Percentiles rank a stretch among this genome's conserved stretches.
phyloP scores from a whole-genome alignment of 2,797 vertebrate species.

The Cheirogaleus major region DNA sequence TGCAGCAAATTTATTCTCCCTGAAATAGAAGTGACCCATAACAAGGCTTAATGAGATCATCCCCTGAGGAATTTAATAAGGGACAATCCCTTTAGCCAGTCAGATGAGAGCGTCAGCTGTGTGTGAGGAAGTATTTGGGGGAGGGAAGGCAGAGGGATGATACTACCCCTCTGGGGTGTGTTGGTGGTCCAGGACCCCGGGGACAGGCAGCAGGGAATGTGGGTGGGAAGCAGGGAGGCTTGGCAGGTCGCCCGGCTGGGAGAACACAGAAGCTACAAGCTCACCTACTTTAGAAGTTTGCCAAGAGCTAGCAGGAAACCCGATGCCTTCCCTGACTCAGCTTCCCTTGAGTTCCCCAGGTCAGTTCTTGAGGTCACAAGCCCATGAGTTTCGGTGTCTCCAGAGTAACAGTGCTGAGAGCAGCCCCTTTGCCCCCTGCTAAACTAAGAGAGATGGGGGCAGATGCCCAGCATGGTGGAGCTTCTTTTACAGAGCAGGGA shows the following conservation, averaged over 20 bases:
- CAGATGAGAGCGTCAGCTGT: conserved; percentile 2
- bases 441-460: neutral
- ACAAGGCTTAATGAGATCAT: conserved; percentile 77
- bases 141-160: neutral
- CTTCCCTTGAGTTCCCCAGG: neutral
- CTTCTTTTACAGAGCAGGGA: neutral
- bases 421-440: neutral
- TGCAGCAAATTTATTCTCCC: conserved; percentile 72
- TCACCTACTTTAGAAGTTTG: neutral
- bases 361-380: neutral
- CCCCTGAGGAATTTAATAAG: conserved; percentile 75
- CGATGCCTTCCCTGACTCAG: conserved; percentile 46
- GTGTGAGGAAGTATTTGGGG: neutral
- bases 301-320: conserved; percentile 47
- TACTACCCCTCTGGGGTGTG: neutral
- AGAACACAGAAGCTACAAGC: neutral
- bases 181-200: neutral
- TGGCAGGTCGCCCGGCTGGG: neutral
- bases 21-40: conserved; percentile 79
- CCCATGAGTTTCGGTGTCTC: neutral
- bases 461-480: neutral
- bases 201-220: neutral
- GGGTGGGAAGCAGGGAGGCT: neutral
- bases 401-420: neutral
- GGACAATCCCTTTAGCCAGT: conserved; percentile 66